Evolutionary conservation across 2,797 vertebrate genomes (phyloP).

Genomic region (Pangasius macronema): DNA sequence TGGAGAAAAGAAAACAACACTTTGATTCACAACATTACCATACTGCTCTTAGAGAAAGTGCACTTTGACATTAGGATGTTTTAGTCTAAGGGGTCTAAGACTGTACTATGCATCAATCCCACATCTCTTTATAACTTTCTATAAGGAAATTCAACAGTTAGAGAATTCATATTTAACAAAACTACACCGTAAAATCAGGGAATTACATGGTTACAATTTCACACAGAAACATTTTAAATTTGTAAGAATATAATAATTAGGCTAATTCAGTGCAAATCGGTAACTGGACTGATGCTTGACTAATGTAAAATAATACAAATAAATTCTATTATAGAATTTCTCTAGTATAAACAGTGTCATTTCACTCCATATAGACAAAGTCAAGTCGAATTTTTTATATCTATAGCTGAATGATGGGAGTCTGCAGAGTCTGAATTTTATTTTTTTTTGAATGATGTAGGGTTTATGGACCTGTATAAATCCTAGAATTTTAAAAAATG

Average conservation of each 20-base stretch:
- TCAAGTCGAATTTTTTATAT: background rate
- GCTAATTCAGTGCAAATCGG: conserved; percentile 19
- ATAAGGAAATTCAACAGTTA: background rate
- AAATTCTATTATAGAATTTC: too few species aligned
- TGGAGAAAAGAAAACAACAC: too few species aligned
- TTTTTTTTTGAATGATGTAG: background rate
- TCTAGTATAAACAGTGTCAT: background rate
- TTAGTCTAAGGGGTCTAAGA: background rate
- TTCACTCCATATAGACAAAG: background rate
- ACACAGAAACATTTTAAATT: background rate
- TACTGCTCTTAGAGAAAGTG: conserved; percentile 49
- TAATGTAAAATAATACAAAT: background rate
- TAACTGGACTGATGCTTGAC: background rate
- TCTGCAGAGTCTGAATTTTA: background rate
- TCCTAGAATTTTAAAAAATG: background rate
- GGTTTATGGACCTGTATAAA: background rate
- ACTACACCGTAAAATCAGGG: background rate
- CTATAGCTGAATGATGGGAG: background rate
- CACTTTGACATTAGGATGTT: conserved; percentile 34
- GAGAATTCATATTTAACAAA: background rate
- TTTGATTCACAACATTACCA: background rate
- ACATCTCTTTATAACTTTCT: background rate
- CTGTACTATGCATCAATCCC: background rate
- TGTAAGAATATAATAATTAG: background rate
- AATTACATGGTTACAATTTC: background rate